Percentiles rank a stretch among this genome's conserved stretches.
Conservation (phyloP, 2,888 invertebrate genomes). For the Amphipyra berbera region DNA sequence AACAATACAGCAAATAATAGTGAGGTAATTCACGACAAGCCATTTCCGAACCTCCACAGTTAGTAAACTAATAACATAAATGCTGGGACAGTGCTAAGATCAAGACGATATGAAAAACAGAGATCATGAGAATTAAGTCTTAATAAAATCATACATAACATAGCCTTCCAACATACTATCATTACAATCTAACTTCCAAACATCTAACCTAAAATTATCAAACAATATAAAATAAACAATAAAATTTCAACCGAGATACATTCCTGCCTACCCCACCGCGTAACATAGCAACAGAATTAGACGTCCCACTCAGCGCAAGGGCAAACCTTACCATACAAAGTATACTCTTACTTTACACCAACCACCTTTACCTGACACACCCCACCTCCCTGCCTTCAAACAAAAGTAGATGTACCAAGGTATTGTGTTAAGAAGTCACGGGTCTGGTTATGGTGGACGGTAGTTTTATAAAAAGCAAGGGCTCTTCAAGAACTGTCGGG, state of each 20-base stretch:
- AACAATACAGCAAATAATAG: too few species aligned
- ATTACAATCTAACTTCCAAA: background rate
- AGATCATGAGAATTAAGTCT: too few species aligned
- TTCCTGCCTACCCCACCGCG: slow-evolving; percentile 33
- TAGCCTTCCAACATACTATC: too few species aligned
- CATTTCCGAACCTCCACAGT: too few species aligned
- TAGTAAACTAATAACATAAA: too few species aligned
- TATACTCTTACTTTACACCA: slow-evolving; percentile 61
- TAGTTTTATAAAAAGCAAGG: slow-evolving; percentile 80
- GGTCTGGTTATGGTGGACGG: slow-evolving; percentile 68
- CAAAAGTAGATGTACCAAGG: slow-evolving; percentile 8
- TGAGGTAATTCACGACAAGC: too few species aligned
- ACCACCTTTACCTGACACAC: slow-evolving; percentile 17
- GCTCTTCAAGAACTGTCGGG: slow-evolving; percentile 79
- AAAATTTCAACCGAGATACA: slow-evolving; percentile 1
- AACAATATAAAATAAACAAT: background rate
- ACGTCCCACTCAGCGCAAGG: slow-evolving; percentile 55
- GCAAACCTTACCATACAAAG: slow-evolving; percentile 65
- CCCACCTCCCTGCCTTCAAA: slow-evolving; percentile 16
- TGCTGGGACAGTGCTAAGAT: too few species aligned
- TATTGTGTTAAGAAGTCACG: slow-evolving; percentile 27
- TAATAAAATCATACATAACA: too few species aligned
- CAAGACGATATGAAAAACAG: too few species aligned
- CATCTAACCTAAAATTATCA: background rate
- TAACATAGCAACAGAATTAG: slow-evolving; percentile 66